Evolutionary conservation across 2,113 vertebrate species (phyloP).

Genomic region (Lutjanus erythropterus): DNA sequence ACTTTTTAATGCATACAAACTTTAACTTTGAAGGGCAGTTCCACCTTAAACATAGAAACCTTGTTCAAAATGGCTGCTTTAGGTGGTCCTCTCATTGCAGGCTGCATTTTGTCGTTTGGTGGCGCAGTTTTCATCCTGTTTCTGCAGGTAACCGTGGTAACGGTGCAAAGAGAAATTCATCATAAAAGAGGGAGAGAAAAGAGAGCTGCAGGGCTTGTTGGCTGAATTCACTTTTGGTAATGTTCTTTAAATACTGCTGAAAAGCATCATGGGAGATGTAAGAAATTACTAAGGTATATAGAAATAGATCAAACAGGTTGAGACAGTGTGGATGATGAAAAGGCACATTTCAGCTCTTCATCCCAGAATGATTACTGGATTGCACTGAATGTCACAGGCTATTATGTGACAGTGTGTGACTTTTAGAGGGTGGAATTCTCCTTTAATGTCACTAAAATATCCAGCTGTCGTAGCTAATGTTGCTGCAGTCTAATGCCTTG

Average conservation of each 20-base stretch:
- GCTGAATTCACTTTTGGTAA: neutral
- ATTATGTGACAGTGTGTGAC: neutral
- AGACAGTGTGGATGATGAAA: neutral
- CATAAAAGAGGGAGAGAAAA: neutral
- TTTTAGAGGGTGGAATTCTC: constrained; percentile 20
- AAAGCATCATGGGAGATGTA: neutral
- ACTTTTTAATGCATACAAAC: constrained; percentile 9
- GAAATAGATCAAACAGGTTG: neutral
- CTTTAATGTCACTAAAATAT: neutral
- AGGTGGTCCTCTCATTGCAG: too few species aligned
- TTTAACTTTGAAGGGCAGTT: constrained; percentile 20
- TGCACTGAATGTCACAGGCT: neutral
- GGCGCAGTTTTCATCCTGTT: too few species aligned
- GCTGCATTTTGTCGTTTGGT: too few species aligned
- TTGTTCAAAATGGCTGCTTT: neutral
- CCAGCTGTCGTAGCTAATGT: neutral
- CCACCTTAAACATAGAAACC: neutral
- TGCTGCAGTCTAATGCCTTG: constrained; percentile 1
- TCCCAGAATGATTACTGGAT: neutral
- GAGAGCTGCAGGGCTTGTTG: neutral
- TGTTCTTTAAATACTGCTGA: neutral
- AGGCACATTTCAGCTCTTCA: neutral
- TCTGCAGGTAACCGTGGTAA: too few species aligned
- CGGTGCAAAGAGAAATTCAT: neutral
- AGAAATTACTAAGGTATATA: neutral